phyloP scores from a whole-genome alignment of 2,888 invertebrate genomes.

The Lasioglossum vierecki region DNA sequence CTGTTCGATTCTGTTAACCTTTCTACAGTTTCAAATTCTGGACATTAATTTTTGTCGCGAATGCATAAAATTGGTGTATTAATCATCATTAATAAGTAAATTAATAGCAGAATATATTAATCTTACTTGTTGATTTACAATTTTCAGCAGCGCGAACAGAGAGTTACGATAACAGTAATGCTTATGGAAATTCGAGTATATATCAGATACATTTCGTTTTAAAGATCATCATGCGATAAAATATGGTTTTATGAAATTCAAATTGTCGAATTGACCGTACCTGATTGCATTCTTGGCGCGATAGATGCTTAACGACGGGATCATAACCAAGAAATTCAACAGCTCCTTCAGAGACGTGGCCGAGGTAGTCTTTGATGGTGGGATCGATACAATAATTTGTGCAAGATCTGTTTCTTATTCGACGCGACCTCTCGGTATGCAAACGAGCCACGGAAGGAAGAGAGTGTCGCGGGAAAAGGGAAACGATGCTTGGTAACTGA shows the following conservation, averaged over 20 bases:
- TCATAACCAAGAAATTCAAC: slow-evolving; percentile 58
- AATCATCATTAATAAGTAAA: background rate
- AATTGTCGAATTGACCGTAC: slow-evolving; percentile 34
- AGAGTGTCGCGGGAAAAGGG: slow-evolving; percentile 11
- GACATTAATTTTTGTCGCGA: background rate
- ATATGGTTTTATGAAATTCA: background rate
- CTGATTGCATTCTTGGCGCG: slow-evolving; percentile 55
- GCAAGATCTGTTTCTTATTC: slow-evolving; percentile 53
- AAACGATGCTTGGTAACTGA: slow-evolving; percentile 41
- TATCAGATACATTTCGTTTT: background rate
- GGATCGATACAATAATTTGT: slow-evolving; percentile 56
- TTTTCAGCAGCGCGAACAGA: background rate
- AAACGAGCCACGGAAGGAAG: slow-evolving; percentile 39
- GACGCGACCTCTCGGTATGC: slow-evolving; percentile 45
- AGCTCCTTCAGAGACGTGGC: background rate
- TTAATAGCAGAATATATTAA: background rate
- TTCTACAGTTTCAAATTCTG: background rate
- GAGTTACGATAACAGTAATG: background rate
- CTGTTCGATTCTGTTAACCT: background rate
- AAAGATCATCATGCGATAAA: background rate
- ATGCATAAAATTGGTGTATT: background rate
- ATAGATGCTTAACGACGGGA: slow-evolving; percentile 21
- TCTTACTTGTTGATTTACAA: background rate
- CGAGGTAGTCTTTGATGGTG: slow-evolving; percentile 18
- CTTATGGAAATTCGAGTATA: background rate